phyloP scores from a whole-genome alignment of 2,113 vertebrate species.

The Arizona elegans region DNA sequence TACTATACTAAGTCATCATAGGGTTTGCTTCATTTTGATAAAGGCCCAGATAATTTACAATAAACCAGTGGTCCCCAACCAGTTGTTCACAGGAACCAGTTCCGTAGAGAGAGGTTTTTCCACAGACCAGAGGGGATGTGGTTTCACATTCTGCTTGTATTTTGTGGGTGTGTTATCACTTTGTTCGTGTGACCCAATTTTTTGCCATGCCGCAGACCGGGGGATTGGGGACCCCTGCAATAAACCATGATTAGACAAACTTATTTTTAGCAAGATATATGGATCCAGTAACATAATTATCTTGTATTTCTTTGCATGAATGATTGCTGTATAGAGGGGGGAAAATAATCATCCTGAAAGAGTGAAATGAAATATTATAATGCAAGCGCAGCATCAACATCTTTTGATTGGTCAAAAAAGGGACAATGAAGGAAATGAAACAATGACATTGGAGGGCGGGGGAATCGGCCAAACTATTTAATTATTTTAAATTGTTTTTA shows the following conservation, averaged over 20 bases:
- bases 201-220: no score
- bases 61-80: not conserved
- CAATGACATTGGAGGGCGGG: no score
- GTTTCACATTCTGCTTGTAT: no score
- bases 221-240: not conserved
- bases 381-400: not conserved
- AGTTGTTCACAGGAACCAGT: no score
- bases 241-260: not conserved
- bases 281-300: not conserved
- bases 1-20: not conserved
- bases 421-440: no score
- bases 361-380: not conserved
- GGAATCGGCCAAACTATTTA: no score
- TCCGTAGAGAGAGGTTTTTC: no score
- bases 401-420: no score
- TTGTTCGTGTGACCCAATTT: no score
- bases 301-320: not conserved
- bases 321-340: not conserved
- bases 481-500: no score
- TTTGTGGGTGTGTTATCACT: no score
- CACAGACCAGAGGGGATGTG: no score
- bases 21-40: not conserved
- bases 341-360: not conserved
- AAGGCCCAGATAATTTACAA: not conserved
- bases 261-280: not conserved